A percentile compares a stretch with the other conserved stretches of the same genome.
Evolutionary conservation across 30 jellyfish, hydroid and myxozoan genomes (phyloP).

Genomic region (Turritopsis dohrnii): DNA sequence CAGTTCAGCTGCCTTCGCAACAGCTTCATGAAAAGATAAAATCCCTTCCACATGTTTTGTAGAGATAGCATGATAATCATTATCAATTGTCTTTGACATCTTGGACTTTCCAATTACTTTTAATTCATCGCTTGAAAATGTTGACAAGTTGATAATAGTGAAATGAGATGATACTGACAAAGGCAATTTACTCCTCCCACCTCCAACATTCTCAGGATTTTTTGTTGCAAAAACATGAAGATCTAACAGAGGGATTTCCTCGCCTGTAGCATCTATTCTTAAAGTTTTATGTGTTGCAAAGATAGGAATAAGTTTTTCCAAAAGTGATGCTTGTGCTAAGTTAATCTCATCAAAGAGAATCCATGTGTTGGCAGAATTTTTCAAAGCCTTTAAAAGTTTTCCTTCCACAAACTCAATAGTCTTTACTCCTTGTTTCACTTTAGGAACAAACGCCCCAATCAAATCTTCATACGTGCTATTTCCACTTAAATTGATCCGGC

Average conservation of each 20-base stretch:
- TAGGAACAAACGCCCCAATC: slow-evolving; percentile 16
- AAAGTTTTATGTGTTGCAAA: neutral
- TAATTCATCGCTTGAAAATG: neutral
- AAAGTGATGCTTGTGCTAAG: neutral
- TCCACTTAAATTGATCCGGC: slow-evolving; percentile 21
- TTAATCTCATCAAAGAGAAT: slow-evolving; percentile 14
- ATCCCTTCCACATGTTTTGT: neutral
- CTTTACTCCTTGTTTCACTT: neutral
- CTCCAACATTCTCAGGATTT: slow-evolving; percentile 17
- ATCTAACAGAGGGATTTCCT: neutral
- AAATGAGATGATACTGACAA: neutral
- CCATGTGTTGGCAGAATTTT: slow-evolving; percentile 3
- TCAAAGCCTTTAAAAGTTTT: slow-evolving; percentile 8
- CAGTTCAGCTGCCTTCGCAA: neutral
- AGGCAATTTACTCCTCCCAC: slow-evolving; percentile 20
- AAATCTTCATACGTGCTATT: slow-evolving; percentile 18
- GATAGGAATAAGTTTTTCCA: slow-evolving; percentile 3
- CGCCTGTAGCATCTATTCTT: slow-evolving; percentile 9
- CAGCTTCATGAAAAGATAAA: neutral
- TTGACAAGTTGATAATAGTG: neutral
- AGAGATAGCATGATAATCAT: neutral
- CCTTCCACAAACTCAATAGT: slow-evolving; percentile 17
- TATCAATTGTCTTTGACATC: neutral
- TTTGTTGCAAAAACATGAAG: slow-evolving; percentile 22
- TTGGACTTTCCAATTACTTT: slow-evolving; percentile 4